Evolutionary conservation across 2,113 vertebrate species (phyloP), one percentile per base, ranked within the genome.

Genomic region (Charadrius vociferus): DNA sequence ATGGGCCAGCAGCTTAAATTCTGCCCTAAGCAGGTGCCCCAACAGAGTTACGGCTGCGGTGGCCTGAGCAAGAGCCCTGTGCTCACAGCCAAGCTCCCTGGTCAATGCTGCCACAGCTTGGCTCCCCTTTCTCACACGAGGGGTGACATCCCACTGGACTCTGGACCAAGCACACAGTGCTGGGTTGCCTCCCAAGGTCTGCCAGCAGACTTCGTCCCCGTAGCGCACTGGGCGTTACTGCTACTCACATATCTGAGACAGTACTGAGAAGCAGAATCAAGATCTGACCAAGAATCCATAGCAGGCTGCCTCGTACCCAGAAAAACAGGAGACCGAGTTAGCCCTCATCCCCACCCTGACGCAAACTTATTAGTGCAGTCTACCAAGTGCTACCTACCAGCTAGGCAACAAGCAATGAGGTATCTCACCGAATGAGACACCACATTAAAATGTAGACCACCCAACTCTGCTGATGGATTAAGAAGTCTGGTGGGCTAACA

Each of bases 181-280:
- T 71, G 32, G 22, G 34, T 15, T 78, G 17, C 43, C 22, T 70
- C 23, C 14, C 37, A 34, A 37, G 34, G 20, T 50, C 43, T 72
- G 24, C 37, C 79, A 65, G 52, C 52, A 77, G 45, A 67, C 15
- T 32, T 30, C 7, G 13, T 19, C 30, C 37, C 34, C 11, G 52
- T 5, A 11, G 50, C 24, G 24, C 6, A 0, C 3, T 30, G 7
- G 23, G 43, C 29, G 21, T 43, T 70, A 34, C 37, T 14, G 37
- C 37, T 59, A n/a, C 29, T 32, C 29, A 9, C 34, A 15, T 39
- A 71, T 8, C 43, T 0, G 2, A 71, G 37, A 58, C 0, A 0
- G 58, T 43, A 53, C 21, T 1, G 10, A 65, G 52, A 88, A 83
- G 34, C 14, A 78, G 65, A 83, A 88, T 5, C 23, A 47, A 58